Evolutionary conservation across 2,113 vertebrate species (phyloP).

Genomic region (Mellivora capensis): DNA sequence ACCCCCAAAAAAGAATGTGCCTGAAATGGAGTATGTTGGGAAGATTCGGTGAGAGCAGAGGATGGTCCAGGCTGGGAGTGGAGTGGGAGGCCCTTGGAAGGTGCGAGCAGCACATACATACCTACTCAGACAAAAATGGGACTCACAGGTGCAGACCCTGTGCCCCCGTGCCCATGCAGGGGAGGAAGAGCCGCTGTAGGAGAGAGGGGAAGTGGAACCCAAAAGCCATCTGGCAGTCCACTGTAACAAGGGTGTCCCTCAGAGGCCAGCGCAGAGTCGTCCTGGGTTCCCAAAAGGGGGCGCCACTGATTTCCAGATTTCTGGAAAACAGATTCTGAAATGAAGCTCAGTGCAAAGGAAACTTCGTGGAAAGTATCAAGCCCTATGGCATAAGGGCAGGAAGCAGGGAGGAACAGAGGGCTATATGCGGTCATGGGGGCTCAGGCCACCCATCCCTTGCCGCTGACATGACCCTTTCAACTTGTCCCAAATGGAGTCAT

Average conservation of each 20-base stretch:
- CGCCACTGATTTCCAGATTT: background rate
- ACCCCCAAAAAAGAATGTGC: background rate
- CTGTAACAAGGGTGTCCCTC: background rate
- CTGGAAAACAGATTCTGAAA: background rate
- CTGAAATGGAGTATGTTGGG: background rate
- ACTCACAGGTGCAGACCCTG: background rate
- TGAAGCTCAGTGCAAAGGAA: background rate
- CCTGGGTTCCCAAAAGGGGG: background rate
- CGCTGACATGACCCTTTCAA: background rate
- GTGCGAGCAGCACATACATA: fast-evolving
- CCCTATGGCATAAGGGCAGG: fast-evolving
- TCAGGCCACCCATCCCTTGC: background rate
- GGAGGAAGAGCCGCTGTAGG: background rate
- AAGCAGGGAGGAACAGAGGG: background rate
- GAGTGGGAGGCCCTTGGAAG: background rate
- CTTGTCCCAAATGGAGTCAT: fast-evolving
- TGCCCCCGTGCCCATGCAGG: background rate
- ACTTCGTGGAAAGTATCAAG: background rate
- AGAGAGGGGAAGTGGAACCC: background rate
- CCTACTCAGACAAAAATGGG: background rate
- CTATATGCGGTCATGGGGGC: background rate
- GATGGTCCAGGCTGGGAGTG: background rate
- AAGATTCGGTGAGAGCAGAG: background rate
- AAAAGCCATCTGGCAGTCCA: background rate
- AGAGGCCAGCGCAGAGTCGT: background rate